Evolutionary conservation across 1,140 invertebrate species (phyloP).

Genomic region (Eriocheir sinensis): DNA sequence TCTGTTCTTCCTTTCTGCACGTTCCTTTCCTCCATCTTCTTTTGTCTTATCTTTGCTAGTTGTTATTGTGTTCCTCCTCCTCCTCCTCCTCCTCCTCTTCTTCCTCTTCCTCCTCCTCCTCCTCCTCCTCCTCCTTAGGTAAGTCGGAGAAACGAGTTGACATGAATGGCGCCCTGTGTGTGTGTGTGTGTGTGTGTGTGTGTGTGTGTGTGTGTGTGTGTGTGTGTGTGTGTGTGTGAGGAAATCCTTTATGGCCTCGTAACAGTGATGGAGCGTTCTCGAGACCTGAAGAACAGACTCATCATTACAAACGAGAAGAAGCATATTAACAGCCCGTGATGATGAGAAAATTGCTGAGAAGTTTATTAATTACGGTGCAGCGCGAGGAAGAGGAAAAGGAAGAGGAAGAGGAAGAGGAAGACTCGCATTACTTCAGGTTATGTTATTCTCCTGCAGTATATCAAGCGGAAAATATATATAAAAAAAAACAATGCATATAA

Average conservation of each 20-base stretch:
- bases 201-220: slow-evolving; percentile 14
- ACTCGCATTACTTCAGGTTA: background rate
- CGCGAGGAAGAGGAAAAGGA: too few relatives aligned
- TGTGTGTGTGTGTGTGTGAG: background rate
- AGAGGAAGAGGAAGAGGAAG: too few relatives aligned
- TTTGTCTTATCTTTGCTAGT: background rate
- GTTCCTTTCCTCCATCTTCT: background rate
- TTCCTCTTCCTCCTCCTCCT: background rate
- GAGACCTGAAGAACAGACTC: too few relatives aligned
- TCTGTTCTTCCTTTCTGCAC: background rate
- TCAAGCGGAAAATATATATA: too few relatives aligned
- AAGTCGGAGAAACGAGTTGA: background rate
- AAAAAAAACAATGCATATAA: too few relatives aligned
- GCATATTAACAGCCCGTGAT: too few relatives aligned
- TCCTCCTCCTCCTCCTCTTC: slow-evolving; percentile 9
- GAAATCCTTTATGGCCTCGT: too few relatives aligned
- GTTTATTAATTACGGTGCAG: too few relatives aligned
- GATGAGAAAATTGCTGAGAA: too few relatives aligned
- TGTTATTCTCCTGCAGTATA: too few relatives aligned
- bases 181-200: slow-evolving; percentile 30
- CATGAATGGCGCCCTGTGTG: background rate
- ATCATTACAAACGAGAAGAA: too few relatives aligned
- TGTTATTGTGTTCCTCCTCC: background rate
- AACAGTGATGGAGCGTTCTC: too few relatives aligned
- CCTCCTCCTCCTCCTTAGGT: background rate